Base-by-base conservation (phyloP, 1,140 invertebrate species). In the Drosophila neocordata region DNA sequence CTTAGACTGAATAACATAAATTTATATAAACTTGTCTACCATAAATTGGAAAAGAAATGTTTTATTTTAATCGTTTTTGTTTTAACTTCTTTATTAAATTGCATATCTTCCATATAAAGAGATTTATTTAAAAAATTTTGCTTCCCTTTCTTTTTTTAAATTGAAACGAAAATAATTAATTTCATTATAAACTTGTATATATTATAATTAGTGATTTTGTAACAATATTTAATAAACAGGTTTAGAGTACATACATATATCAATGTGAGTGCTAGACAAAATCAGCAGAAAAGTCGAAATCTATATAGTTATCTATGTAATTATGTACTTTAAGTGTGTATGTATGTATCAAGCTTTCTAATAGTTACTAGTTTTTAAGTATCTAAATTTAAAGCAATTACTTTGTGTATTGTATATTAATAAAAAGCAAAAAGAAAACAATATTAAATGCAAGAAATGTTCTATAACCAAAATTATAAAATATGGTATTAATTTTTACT, bases 201-300 rank as follows among this genome's bases (percentile, higher is more conserved):
- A 69, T 38, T 66, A 20, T n/a, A 44, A 53, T 44, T 65, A 60
- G 44, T 7, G 8, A 12, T 61, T 62, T 61, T 65, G 44, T 20
- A 66, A 60, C 34, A 48, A 56, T 62, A 24, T 51, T 13, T 67
- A 68, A 61, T 31, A 55, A 9, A 31, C 52, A 12, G 18, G 27
- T 18, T 48, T 48, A 48, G 41, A 8, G 20, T 56, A 56, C 8
- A 31, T 35, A 35, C 34, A 15, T 2, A 52, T 69, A 77, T 72
- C 57, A 44, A 35, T 82, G 64, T 87, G 77, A 56, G 69, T 82
- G 35, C 37, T 82, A 87, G 68, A 27, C 60, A 52, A 59, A 48
- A 18, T 57, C 73, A 69, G 56, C 27, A 35, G 15, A 65, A 27
- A 69, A 64, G 12, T 66, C 58, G n/a, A 60, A 57, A 77, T 41